Evolutionary conservation across 2,888 invertebrate species (phyloP), one percentile per base, ranked within the genome.

Genomic region (Andrena praecox): DNA sequence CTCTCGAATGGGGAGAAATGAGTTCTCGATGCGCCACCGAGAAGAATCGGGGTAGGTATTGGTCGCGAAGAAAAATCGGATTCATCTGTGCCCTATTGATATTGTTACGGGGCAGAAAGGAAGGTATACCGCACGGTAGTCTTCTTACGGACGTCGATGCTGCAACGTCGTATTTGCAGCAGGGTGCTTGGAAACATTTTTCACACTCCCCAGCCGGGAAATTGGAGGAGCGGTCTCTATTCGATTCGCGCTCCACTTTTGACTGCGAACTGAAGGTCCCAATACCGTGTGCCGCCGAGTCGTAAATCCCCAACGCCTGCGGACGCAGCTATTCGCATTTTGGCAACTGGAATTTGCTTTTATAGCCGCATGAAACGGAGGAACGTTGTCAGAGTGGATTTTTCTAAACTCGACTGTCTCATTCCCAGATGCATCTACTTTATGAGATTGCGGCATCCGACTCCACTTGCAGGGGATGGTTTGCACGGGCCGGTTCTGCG

Each of bases 221-320:
- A 50, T 52, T 66, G 50, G 12, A 62, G 10, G 27, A 63, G 10
- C 66, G n/a, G n/a, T 66, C 64, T 42, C 64, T 42, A 48, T 64
- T n/a, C 64, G 42, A 42, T 64, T 42, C 48, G 27, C n/a, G 64
- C 16, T 64, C 48, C 27, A 27, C 29, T 27, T 48, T 7, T 35
- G 63, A 60, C 12, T 20, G 62, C 33, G 33, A 62, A 2, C 33
- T 8, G 62, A 20, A 62, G 29, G 20, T 16, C 6, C 62, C 20
- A 62, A 56, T 56, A 20, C 20, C 27, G 56, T 24, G 62, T 12
- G 20, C 20, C 1, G 20, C 27, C 31, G 31, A 62, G 16, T n/a
- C 31, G 60, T 62, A 31, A 62, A 62, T 62, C 33, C 60, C n/a
- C 27, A 27, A 56, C 20, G 27, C 42, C 42, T 12, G 16, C 42